Evolutionary conservation across 1,140 invertebrate species (phyloP), one percentile per base, ranked within the genome.

Genomic region (Tetragnatha versicolor): DNA sequence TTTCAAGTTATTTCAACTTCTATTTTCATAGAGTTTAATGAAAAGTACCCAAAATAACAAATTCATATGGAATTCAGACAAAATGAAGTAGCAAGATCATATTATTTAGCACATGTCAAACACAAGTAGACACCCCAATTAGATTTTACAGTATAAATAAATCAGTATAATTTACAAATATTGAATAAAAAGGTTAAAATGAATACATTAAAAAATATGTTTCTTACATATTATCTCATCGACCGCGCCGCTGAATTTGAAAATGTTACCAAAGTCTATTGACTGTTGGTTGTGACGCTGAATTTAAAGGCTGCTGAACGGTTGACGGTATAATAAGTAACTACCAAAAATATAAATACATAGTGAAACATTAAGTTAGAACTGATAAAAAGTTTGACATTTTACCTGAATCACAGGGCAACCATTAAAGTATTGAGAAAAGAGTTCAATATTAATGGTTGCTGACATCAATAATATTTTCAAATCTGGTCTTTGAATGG

Each of bases 381-480:
- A 81, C 29, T 51, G 69, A 83, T 33, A 55, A 78, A 33, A 10
- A 14, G 9, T 12, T 70, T 27, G 7, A 49, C 49, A 35, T 72
- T 37, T 82, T 85, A 92, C 91, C 87, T 96, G 89, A 82, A 98
- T 91, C 55, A 97, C 89, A 81, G 90, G 90, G 45, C 93, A 92
- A 51, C 91, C 88, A 79, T 92, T 88, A 87, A 99, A 99, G 86
- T 97, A 99, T 79, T 91, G 88, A 80, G 90, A 90, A 86, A 99
- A 99, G 1, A 99, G 87, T 81, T 96, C 88, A 49, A 99, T 92
- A 87, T 99, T 99, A 47, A 99, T 98, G 2, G 98, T 99, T 14
- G 98, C 98, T 6, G 96, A 98, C 98, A 99, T 99, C 0, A 99
- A 89, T 20, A 99, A 91, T 6, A 99, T 86, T 86, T 98, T 98